phyloP scores from a whole-genome alignment of 2,113 vertebrate species.

The Pithys albifrons region DNA sequence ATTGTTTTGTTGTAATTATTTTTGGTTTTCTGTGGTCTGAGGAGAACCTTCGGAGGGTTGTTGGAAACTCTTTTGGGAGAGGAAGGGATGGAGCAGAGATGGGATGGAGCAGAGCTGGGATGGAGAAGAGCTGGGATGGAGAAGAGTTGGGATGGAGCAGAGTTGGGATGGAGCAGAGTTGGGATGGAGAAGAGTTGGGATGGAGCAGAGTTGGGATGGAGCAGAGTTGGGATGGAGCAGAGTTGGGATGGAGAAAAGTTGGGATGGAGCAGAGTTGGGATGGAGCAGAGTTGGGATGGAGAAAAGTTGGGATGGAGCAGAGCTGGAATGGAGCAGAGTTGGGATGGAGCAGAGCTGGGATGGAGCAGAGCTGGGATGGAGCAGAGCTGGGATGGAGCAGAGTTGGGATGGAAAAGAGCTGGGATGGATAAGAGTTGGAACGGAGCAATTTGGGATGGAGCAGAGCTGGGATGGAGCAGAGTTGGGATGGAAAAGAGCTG shows the following conservation, averaged over 20 bases:
- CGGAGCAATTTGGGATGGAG: too few relatives aligned
- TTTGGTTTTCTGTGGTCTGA: background rate
- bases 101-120: rapidly evolving
- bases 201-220: rapidly evolving
- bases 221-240: rapidly evolving
- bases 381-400: too few relatives aligned
- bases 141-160: rapidly evolving
- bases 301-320: too few relatives aligned
- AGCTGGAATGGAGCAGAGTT: too few relatives aligned
- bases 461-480: too few relatives aligned
- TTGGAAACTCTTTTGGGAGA: background rate
- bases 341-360: too few relatives aligned
- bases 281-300: rapidly evolving
- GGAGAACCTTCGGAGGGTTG: background rate
- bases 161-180: rapidly evolving
- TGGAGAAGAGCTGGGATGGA: rapidly evolving
- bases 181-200: rapidly evolving
- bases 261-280: too few relatives aligned
- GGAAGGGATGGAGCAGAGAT: background rate
- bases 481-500: too few relatives aligned
- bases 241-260: rapidly evolving
- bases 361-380: background rate
- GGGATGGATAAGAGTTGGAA: too few relatives aligned
- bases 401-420: background rate
- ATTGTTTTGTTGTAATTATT: background rate